phyloP scores from a whole-genome alignment of 2,888 invertebrate species.

The Netelia melanura region DNA sequence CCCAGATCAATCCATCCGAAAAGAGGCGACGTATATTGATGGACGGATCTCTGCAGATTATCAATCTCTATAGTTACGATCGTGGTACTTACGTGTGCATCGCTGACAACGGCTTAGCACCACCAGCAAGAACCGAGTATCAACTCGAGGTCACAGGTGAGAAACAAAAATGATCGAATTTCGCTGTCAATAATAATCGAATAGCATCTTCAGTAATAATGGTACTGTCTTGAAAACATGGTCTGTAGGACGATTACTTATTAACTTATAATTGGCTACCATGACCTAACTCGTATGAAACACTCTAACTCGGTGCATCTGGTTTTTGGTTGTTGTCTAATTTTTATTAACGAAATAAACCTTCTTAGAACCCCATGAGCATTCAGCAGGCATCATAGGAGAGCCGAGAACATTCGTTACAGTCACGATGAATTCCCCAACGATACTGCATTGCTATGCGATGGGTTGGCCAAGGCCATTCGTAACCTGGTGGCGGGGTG shows the following conservation, averaged over 20 bases:
- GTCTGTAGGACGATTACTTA: not conserved
- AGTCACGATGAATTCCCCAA: slow-evolving; percentile 90
- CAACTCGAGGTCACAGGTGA: slow-evolving; percentile 91
- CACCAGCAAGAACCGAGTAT: slow-evolving; percentile 89
- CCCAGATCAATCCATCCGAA: slow-evolving; percentile 90
- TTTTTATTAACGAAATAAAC: slow-evolving; percentile 40
- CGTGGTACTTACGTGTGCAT: slow-evolving; percentile 94
- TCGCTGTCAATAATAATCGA: no score
- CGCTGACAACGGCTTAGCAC: slow-evolving; percentile 92
- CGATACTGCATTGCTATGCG: slow-evolving; percentile 91
- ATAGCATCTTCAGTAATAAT: not conserved
- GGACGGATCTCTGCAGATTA: slow-evolving; percentile 93
- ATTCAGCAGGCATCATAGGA: slow-evolving; percentile 89
- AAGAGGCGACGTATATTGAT: slow-evolving; percentile 90
- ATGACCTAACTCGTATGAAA: not conserved
- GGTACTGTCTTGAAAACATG: slow-evolving; percentile 6
- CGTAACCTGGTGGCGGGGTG: slow-evolving; percentile 94
- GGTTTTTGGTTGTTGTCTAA: slow-evolving; percentile 8
- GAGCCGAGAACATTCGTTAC: slow-evolving; percentile 88
- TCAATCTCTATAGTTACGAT: slow-evolving; percentile 92
- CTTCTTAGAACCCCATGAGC: slow-evolving; percentile 87
- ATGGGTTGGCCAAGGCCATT: slow-evolving; percentile 92
- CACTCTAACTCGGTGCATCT: slow-evolving; percentile 31
- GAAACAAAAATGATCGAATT: slow-evolving; percentile 71
- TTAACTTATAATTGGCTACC: not conserved